phyloP scores from a whole-genome alignment of 2,888 invertebrate species.

The Rhamphomyia laevipes region DNA sequence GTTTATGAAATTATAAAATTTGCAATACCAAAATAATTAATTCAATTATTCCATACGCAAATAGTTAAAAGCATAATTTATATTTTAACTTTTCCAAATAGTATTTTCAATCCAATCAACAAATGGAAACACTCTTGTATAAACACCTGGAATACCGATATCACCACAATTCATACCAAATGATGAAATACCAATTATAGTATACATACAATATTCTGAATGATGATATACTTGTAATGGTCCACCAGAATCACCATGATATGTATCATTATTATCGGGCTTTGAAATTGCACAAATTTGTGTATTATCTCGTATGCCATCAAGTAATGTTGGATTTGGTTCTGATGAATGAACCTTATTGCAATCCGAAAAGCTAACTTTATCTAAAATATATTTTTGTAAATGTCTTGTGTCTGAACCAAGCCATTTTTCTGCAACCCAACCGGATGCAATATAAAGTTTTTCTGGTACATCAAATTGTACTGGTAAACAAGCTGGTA shows the following conservation, averaged over 20 bases:
- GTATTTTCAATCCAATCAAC: constrained; percentile 47
- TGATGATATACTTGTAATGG: constrained; percentile 41
- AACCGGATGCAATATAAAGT: constrained; percentile 39
- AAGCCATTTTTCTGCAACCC: constrained; percentile 37
- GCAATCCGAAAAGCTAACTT: constrained; percentile 29
- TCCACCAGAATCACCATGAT: constrained; percentile 56
- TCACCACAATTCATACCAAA: constrained; percentile 38
- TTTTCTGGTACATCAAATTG: constrained; percentile 13
- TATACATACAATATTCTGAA: constrained; percentile 35
- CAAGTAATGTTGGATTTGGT: constrained; percentile 22
- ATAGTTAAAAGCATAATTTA: too few relatives aligned
- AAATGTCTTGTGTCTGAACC: constrained; percentile 31
- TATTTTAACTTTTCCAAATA: constrained; percentile 41
- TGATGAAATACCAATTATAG: constrained; percentile 42
- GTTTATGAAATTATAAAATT: too few relatives aligned
- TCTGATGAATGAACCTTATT: constrained; percentile 19
- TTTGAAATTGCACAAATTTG: constrained; percentile 46
- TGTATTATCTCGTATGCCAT: constrained; percentile 37
- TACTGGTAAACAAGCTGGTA: constrained; percentile 40
- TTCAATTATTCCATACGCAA: too few relatives aligned
- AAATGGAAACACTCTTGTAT: constrained; percentile 44
- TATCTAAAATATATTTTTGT: constrained; percentile 41
- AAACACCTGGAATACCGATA: constrained; percentile 43
- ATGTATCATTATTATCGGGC: constrained; percentile 39
- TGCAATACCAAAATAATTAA: too few relatives aligned